Conservation (phyloP, 2,113 vertebrate species). For the Chamaea fasciata region DNA sequence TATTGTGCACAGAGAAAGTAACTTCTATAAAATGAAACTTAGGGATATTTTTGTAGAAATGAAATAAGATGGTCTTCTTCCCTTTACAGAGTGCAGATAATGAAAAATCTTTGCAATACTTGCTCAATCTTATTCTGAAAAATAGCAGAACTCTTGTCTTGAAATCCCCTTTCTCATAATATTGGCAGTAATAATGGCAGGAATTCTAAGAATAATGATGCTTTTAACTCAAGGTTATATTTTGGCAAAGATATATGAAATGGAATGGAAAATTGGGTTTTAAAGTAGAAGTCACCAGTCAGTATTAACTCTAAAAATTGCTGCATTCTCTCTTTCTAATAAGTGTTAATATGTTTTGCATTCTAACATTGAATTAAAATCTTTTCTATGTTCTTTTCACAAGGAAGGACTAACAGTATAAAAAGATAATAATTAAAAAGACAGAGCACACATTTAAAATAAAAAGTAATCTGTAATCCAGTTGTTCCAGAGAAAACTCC, state of each 20-base stretch:
- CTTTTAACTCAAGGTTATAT: background rate
- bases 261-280: background rate
- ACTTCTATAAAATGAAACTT: background rate
- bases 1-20: background rate
- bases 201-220: background rate
- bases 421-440: background rate
- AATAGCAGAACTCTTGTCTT: background rate
- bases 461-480: background rate
- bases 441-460: background rate
- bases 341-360: background rate
- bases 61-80: background rate
- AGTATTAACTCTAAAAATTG: background rate
- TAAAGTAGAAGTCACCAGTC: background rate
- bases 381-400: background rate
- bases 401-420: background rate
- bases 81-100: background rate
- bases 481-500: background rate
- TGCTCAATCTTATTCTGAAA: background rate
- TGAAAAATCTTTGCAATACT: background rate
- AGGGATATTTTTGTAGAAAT: background rate
- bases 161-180: background rate
- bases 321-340: background rate
- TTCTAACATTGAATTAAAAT: background rate
- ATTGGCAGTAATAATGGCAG: background rate
- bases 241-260: background rate